Conservation (phyloP, 1,140 invertebrate species). For the Aphidius gifuensis region DNA sequence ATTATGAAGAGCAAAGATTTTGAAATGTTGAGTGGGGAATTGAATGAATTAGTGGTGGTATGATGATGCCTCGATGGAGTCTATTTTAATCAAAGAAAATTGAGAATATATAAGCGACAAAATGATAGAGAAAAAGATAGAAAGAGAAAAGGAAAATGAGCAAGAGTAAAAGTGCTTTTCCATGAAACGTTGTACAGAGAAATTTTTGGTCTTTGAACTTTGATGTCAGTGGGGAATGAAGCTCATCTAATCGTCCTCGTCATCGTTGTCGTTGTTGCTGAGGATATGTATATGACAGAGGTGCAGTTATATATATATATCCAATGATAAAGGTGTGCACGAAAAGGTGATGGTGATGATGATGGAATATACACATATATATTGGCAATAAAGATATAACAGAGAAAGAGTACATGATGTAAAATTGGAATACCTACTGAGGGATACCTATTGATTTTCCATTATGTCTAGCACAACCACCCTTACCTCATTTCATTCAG, state of each 20-base stretch:
- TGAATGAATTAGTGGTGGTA: slow-evolving; percentile 24
- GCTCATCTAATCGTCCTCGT: too few species aligned
- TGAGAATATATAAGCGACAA: neutral
- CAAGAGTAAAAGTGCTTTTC: neutral
- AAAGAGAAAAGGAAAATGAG: neutral
- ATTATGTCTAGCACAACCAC: slow-evolving; percentile 26
- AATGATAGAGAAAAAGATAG: neutral
- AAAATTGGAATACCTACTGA: slow-evolving; percentile 3
- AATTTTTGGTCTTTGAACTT: slow-evolving; percentile 26
- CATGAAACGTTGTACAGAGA: neutral
- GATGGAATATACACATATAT: slow-evolving; percentile 12
- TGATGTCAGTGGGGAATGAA: slow-evolving; percentile 20
- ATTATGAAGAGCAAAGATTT: too few species aligned
- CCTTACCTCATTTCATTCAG: slow-evolving; percentile 9
- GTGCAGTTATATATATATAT: slow-evolving; percentile 18
- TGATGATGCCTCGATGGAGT: slow-evolving; percentile 28
- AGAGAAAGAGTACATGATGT: neutral
- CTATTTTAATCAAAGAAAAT: slow-evolving; percentile 29
- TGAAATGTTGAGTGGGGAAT: neutral
- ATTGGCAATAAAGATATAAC: slow-evolving; percentile 1
- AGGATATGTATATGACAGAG: slow-evolving; percentile 26
- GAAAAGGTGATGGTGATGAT: slow-evolving; percentile 10
- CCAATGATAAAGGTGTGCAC: neutral
- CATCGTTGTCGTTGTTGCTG: slow-evolving; percentile 24
- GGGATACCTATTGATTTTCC: slow-evolving; percentile 36